Evolutionary conservation across 2,113 vertebrate genomes (phyloP).

Genomic region (Xerus inauris): DNA sequence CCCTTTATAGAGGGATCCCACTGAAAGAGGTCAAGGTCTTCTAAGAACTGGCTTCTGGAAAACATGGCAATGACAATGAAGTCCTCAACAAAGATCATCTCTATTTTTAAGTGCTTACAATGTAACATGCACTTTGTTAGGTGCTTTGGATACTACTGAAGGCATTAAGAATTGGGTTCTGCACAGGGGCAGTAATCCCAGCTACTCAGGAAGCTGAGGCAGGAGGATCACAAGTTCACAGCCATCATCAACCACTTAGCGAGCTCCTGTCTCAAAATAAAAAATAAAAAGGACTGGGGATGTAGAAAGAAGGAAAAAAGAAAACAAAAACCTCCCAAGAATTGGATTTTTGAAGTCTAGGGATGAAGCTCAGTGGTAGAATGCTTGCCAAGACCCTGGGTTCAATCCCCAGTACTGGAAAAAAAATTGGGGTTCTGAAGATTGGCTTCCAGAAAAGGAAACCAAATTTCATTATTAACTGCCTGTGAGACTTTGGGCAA

Average conservation of each 20-base stretch:
- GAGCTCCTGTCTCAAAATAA: too few species aligned
- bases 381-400: neutral
- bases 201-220: too few species aligned
- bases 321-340: too few species aligned
- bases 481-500: neutral
- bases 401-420: neutral
- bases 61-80: neutral
- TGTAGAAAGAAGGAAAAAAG: too few species aligned
- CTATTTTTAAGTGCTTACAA: neutral
- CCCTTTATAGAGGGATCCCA: neutral
- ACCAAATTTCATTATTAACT: too few species aligned
- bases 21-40: neutral
- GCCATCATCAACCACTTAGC: too few species aligned
- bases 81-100: fast-evolving
- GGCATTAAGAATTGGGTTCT: neutral
- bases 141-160: neutral
- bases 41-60: neutral
- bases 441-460: neutral
- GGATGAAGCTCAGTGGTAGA: neutral
- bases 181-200: neutral
- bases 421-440: neutral
- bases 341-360: neutral
- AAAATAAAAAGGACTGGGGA: too few species aligned
- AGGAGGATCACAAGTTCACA: too few species aligned
- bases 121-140: neutral